phyloP scores from a whole-genome alignment of 2,888 invertebrate genomes.

The Caenorhabditis sp. region DNA sequence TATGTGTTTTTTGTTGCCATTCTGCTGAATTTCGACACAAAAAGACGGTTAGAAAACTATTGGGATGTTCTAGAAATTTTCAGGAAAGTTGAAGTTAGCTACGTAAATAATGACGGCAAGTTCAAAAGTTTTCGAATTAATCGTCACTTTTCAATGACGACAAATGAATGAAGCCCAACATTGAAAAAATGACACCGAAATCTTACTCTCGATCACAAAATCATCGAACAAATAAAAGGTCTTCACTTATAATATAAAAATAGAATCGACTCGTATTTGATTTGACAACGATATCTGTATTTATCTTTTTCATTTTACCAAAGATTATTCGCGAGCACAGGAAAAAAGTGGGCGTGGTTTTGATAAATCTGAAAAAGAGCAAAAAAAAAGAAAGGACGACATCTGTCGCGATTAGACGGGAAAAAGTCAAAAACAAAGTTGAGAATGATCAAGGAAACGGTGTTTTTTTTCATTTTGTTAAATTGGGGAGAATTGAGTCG shows the following conservation, averaged over 20 bases:
- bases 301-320: neutral
- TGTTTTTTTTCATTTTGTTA: no score
- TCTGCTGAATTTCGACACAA: no score
- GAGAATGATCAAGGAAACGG: neutral
- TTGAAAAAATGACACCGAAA: neutral
- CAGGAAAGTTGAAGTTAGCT: no score
- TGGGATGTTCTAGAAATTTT: no score
- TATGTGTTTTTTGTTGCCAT: neutral
- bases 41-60: no score
- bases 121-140: no score
- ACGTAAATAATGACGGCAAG: no score
- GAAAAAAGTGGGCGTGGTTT: no score
- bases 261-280: neutral
- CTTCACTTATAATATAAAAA: neutral
- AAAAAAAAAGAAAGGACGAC: neutral
- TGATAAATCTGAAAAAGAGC: neutral
- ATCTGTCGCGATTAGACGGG: neutral
- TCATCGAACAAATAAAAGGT: neutral
- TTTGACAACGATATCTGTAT: neutral
- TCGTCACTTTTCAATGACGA: no score
- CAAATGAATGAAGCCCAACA: no score
- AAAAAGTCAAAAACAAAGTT: neutral
- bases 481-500: no score
- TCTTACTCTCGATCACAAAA: neutral
- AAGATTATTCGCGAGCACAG: neutral